These are phyloP conservation scores for Athetis lepigone DNA, from an alignment of 2,888 invertebrate species.

Conservation along the genomic window DNA sequence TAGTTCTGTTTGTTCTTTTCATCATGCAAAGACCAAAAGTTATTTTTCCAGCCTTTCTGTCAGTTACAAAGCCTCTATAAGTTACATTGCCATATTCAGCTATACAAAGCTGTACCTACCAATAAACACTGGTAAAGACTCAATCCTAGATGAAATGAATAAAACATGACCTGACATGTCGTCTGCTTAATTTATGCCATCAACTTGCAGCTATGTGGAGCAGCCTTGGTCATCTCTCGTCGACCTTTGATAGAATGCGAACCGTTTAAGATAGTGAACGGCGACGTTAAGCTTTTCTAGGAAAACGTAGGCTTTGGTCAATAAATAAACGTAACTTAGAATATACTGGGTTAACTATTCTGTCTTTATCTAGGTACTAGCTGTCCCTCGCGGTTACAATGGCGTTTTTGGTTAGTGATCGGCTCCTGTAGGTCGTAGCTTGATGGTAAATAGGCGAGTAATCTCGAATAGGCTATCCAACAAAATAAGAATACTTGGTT, in stretches of 20 bases:
- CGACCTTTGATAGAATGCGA: constrained; percentile 72
- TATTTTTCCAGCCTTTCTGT: too few species aligned
- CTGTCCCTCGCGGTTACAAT: too few species aligned
- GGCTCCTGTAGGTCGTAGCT: too few species aligned
- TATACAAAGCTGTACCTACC: not conserved
- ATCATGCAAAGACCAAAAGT: too few species aligned
- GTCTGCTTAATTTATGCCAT: constrained; percentile 55
- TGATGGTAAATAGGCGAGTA: too few species aligned
- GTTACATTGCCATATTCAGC: not conserved
- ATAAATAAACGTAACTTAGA: too few species aligned
- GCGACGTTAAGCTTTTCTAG: constrained; percentile 54
- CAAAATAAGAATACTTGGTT: too few species aligned
- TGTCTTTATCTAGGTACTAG: too few species aligned
- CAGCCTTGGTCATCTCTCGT: constrained; percentile 79
- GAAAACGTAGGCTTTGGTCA: constrained; percentile 46
- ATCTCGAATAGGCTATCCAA: too few species aligned
- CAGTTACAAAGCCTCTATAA: not conserved
- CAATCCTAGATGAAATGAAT: constrained; percentile 30
- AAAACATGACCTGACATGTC: constrained; percentile 44
- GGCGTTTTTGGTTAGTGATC: too few species aligned
- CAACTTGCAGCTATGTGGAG: constrained; percentile 71
- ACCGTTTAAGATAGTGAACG: constrained; percentile 64
- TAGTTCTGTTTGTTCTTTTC: too few species aligned
- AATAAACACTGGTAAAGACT: constrained; percentile 10
- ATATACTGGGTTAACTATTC: too few species aligned